phyloP scores from a whole-genome alignment of 2,113 vertebrate species.

The Solea solea region DNA sequence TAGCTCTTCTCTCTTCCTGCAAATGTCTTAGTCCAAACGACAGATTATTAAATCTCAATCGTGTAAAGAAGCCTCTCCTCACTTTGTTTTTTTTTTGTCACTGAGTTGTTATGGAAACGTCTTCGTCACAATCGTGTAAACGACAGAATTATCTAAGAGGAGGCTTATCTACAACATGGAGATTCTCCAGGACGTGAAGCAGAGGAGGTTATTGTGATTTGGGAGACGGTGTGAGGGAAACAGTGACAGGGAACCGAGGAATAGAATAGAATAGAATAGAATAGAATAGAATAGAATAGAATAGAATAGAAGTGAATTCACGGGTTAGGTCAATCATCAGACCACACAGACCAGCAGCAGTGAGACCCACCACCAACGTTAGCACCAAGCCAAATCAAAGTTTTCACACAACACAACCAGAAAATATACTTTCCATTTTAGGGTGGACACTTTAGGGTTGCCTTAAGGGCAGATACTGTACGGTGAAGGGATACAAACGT shows the following conservation, averaged over 20 bases:
- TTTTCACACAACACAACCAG: constrained; percentile 1
- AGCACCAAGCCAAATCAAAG: constrained; percentile 29
- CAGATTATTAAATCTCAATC: constrained; percentile 37
- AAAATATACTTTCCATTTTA: not conserved
- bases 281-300: not conserved
- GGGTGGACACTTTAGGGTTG: not conserved
- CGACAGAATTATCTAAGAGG: constrained; percentile 1
- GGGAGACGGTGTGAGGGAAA: constrained; percentile 21
- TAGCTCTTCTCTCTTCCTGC: not conserved
- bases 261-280: not conserved
- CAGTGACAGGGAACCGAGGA: constrained; percentile 3
- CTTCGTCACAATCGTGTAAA: too few relatives aligned
- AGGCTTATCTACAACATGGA: constrained; percentile 51
- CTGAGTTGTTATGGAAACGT: constrained; percentile 1
- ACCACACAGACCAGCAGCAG: constrained; percentile 36
- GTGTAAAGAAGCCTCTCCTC: constrained; percentile 49
- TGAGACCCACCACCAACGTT: constrained; percentile 59
- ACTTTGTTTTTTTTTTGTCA: not conserved
- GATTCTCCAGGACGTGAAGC: constrained; percentile 23
- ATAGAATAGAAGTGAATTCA: not conserved
- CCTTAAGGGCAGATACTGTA: not conserved
- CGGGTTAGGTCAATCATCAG: constrained; percentile 45
- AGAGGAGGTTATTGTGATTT: constrained; percentile 29
- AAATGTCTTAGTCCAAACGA: not conserved
- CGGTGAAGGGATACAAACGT: too few relatives aligned